Conservation (phyloP, 2,113 vertebrate genomes). For the Ardeotis arabs region DNA sequence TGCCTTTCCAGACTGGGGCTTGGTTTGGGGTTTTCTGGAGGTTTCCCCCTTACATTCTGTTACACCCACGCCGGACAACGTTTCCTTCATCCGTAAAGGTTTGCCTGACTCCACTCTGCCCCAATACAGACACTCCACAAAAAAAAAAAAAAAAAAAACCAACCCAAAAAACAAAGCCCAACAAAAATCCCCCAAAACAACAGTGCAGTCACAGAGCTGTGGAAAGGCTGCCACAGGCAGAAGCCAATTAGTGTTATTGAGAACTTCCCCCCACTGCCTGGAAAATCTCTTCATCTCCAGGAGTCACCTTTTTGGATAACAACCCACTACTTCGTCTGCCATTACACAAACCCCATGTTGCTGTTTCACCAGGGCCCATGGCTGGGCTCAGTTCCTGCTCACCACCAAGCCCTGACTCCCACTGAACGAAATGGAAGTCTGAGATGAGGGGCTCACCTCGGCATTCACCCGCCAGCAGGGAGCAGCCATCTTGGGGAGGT, state of each 20-base stretch:
- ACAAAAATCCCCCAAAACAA: not conserved
- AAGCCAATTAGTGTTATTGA: not conserved
- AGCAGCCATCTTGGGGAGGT: not conserved
- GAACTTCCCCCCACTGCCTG: not conserved
- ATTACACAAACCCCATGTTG: accelerated
- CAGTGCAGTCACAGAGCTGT: not conserved
- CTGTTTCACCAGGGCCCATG: not conserved
- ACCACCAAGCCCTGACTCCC: not conserved
- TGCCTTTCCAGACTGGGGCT: accelerated
- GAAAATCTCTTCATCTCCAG: not conserved
- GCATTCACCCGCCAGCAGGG: not conserved
- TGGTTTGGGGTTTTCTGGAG: no score
- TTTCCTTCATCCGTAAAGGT: not conserved
- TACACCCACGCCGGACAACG: accelerated
- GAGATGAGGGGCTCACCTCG: not conserved
- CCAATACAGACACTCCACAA: accelerated
- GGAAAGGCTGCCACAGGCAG: not conserved
- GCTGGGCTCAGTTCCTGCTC: not conserved
- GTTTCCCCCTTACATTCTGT: not conserved
- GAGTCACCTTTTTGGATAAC: not conserved
- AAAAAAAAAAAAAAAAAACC: not conserved
- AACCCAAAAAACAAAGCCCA: no score
- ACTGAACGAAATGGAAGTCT: accelerated
- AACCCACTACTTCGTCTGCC: accelerated
- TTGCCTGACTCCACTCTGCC: not conserved